A percentile compares a stretch with the other conserved stretches of the same genome.
Conservation (phyloP, 2,888 invertebrate species). For the Nephrotoma guestfalica region DNA sequence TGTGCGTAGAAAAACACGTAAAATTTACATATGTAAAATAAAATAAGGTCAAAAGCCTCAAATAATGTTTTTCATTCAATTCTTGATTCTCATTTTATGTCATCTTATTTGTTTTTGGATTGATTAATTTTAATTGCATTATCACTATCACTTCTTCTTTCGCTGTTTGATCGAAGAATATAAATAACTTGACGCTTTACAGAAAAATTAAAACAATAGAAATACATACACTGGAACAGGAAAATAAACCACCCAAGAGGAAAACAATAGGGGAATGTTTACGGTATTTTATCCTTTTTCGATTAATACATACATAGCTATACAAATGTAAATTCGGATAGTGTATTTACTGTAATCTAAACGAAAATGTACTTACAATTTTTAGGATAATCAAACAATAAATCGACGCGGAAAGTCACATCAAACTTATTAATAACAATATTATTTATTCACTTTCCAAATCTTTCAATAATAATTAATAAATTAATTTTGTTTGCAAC, state of each 20-base stretch:
- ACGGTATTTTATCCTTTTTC: neutral
- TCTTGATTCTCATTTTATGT: neutral
- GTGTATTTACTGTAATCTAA: neutral
- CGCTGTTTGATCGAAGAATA: neutral
- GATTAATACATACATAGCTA: neutral
- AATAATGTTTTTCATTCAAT: neutral
- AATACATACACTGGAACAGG: neutral
- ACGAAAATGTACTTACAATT: neutral
- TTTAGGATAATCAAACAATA: neutral
- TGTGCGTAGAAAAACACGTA: neutral
- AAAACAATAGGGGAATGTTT: neutral
- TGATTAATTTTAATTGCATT: neutral
- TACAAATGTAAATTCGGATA: neutral
- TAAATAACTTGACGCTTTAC: neutral
- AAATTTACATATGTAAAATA: neutral
- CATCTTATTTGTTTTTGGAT: neutral
- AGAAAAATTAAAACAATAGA: neutral
- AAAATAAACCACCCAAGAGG: neutral
- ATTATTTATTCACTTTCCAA: neutral
- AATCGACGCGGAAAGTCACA: neutral
- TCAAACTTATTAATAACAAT: neutral
- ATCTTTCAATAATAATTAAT: neutral
- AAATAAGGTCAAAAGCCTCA: neutral
- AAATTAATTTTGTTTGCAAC: neutral
- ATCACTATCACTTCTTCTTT: neutral